A percentile compares a stretch with the other conserved stretches of the same genome.
Conservation (phyloP, 2,113 vertebrate genomes). For the Odobenus rosmarus region DNA sequence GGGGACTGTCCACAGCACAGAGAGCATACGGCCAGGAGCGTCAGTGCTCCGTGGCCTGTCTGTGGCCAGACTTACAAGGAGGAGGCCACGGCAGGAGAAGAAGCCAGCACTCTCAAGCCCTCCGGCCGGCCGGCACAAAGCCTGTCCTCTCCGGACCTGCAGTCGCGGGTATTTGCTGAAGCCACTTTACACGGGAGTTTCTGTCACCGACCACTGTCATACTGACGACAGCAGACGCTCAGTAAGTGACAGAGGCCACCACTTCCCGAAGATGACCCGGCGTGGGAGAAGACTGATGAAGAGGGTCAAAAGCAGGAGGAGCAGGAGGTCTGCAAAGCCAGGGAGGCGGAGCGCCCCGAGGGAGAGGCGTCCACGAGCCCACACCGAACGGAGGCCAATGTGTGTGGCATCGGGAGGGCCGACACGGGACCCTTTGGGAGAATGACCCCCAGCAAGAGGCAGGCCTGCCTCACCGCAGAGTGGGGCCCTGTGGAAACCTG, state of each 20-base stretch:
- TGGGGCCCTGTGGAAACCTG: background rate
- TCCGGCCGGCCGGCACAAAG: accelerated
- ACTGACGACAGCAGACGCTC: background rate
- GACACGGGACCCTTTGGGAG: background rate
- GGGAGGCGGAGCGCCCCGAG: no score
- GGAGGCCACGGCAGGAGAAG: background rate
- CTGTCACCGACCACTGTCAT: background rate
- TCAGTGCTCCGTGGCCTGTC: accelerated
- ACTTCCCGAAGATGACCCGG: background rate
- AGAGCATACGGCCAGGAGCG: background rate
- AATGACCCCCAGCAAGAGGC: accelerated
- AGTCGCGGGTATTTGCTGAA: background rate
- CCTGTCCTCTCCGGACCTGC: background rate
- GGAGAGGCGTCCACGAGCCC: background rate
- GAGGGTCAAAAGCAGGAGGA: background rate
- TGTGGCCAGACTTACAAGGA: background rate
- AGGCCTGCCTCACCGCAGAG: background rate
- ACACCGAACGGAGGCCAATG: accelerated
- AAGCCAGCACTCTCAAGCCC: background rate
- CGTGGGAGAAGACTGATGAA: background rate
- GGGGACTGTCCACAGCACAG: background rate
- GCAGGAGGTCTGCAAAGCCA: background rate
- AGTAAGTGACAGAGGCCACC: background rate
- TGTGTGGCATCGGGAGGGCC: background rate
- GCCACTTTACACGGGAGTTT: background rate